phyloP scores from a whole-genome alignment of 2,113 vertebrate genomes.

The Vimba vimba region DNA sequence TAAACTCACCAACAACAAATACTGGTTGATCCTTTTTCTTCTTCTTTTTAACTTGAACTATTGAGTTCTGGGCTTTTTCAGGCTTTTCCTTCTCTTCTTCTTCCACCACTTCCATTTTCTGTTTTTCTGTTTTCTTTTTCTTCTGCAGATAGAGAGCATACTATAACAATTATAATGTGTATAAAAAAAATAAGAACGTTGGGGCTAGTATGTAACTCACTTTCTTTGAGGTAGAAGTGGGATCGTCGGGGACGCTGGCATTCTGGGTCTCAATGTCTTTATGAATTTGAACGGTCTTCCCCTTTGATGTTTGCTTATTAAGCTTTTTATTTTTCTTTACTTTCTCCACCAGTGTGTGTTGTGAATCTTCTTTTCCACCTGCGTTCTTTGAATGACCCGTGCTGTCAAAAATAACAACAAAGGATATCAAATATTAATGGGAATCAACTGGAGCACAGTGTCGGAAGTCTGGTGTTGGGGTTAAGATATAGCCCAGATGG shows the following conservation, averaged over 20 bases:
- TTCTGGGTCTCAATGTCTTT: slow-evolving; percentile 28
- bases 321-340: slow-evolving; percentile 18
- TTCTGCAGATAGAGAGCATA: slow-evolving; percentile 28
- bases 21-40: slow-evolving; percentile 49
- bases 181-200: not conserved
- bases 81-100: slow-evolving; percentile 28
- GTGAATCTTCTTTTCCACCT: slow-evolving; percentile 8
- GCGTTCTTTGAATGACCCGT: slow-evolving; percentile 19
- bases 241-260: not conserved
- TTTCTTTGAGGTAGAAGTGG: not conserved
- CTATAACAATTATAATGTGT: not conserved
- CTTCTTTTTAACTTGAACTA: slow-evolving; percentile 41
- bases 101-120: not conserved
- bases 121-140: slow-evolving; percentile 40
- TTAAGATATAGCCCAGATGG: slow-evolving; percentile 17
- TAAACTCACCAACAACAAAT: slow-evolving; percentile 62
- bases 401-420: slow-evolving; percentile 37
- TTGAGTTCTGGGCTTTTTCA: slow-evolving; percentile 14
- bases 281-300: not conserved
- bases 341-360: slow-evolving; percentile 26
- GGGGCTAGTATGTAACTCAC: slow-evolving; percentile 35
- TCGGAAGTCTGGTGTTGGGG: slow-evolving; percentile 2
- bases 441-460: slow-evolving; percentile 2
- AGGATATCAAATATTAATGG: slow-evolving; percentile 3
- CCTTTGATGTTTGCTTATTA: slow-evolving; percentile 18